A percentile compares a stretch with the other conserved stretches of the same genome.
Evolutionary conservation across 2,113 vertebrate genomes (phyloP).

Genomic region (Calidris pygmaea): DNA sequence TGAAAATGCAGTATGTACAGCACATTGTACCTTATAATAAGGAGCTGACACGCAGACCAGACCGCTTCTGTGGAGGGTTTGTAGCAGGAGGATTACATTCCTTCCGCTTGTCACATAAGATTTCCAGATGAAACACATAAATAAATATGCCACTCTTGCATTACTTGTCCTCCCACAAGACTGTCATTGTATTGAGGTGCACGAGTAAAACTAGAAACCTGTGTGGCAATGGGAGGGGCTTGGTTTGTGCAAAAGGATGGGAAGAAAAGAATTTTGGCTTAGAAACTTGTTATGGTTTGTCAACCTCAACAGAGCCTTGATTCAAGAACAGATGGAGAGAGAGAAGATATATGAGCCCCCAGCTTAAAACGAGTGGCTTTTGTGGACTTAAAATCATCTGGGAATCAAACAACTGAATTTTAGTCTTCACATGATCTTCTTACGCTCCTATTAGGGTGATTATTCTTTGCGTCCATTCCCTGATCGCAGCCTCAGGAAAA

Average conservation of each 20-base stretch:
- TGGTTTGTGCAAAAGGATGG: not conserved
- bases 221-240: not conserved
- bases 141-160: conserved; percentile 32
- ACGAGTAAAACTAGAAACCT: not conserved
- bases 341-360: not conserved
- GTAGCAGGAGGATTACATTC: not conserved
- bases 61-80: not conserved
- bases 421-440: not conserved
- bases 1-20: conserved; percentile 17
- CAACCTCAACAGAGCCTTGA: not conserved
- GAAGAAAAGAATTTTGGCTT: not conserved
- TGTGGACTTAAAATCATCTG: not conserved
- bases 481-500: not conserved
- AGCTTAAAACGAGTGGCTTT: not conserved
- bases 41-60: not conserved
- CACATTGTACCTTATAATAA: not conserved
- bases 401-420: not conserved
- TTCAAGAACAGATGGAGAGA: not conserved
- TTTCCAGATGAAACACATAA: conserved; percentile 33
- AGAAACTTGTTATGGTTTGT: not conserved
- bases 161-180: not conserved
- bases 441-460: not conserved
- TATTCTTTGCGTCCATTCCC: not conserved
- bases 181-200: not conserved
- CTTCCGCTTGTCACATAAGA: not conserved